Evolutionary conservation across 2,888 invertebrate species (phyloP).

Genomic region (Plutella xylostella): DNA sequence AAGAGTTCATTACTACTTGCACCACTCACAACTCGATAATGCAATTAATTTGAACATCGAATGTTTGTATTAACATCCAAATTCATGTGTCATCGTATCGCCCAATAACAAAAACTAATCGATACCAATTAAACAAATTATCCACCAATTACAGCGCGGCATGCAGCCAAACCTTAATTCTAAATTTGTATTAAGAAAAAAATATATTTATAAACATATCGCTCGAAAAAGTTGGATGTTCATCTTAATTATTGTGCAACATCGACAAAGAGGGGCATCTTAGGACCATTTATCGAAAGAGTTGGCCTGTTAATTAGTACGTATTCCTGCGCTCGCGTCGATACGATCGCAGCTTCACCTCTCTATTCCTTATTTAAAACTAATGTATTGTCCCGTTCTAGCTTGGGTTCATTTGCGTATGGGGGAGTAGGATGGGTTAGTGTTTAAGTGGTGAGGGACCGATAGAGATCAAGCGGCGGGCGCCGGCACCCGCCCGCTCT

Average conservation of each 20-base stretch:
- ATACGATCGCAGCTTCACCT: conserved; percentile 55
- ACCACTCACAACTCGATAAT: conserved; percentile 3
- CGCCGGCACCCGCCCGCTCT: conserved; percentile 61
- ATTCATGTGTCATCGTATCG: background rate
- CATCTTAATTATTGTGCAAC: conserved; percentile 46
- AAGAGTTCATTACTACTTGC: no score
- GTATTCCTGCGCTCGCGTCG: conserved; percentile 44
- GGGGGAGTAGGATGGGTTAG: conserved; percentile 30
- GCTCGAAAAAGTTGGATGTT: conserved; percentile 26
- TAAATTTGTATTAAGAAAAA: conserved; percentile 17
- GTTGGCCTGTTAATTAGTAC: conserved; percentile 56
- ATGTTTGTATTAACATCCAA: no score
- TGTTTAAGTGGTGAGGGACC: conserved; percentile 27
- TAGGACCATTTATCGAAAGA: conserved; percentile 29
- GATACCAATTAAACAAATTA: conserved; percentile 52
- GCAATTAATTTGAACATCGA: conserved; percentile 3
- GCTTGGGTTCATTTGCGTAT: conserved; percentile 21
- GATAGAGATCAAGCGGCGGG: conserved; percentile 49
- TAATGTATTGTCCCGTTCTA: conserved; percentile 24
- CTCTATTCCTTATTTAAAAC: conserved; percentile 43
- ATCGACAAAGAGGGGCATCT: conserved; percentile 26
- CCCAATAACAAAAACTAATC: conserved; percentile 16
- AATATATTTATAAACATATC: background rate
- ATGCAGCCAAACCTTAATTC: conserved; percentile 37
- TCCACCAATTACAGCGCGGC: conserved; percentile 46